Base-by-base conservation (phyloP, 1,140 invertebrate species). In the Drosophila santomea region DNA sequence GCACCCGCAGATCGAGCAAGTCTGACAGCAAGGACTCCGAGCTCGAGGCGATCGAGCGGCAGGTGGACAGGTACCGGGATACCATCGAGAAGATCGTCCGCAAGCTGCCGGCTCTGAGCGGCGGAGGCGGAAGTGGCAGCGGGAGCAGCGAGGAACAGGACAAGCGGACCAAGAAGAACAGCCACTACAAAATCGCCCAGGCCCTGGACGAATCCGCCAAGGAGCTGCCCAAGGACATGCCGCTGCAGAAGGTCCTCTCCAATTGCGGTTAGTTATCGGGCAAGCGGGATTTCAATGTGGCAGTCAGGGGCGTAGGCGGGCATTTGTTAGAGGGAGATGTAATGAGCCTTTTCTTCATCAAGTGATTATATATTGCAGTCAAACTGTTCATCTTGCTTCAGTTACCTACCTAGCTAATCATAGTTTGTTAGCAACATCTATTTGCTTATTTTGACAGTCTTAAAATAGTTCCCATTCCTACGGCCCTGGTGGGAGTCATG, bases 1-100 rank as follows among this genome's bases (percentile, higher is more conserved):
- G 23, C 38, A 32, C 59, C 72, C 12, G 28, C 91, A 98, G 97
- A 93, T 96, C 90, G 23, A 90, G 68, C 14, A 91, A 91, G 62
- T 63, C 96, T 91, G 97, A 97, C 75, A 97, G 97, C 93, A 96
- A 96, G 54, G 97, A 98, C 45, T 97, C 98, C 93, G 97, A 98
- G 93, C 93, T 98, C 47, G 95, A 96, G 92, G 95, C 94, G 62
- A 96, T 97, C 35, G 97, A 98, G 80, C 96, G 96, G 77, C 95
- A 96, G 93, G 97, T 98, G 4, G 97, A 99, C 63, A 95, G 96
- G 77, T 95, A 98, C 23, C 95, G 95, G 79, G 94, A 95, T 92
- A 96, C 96, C 25, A 92, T 96, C 51, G 94, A 95, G 61, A 94
- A 95, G 92, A 94, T 95, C 72, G 95, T 94, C 74, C 96, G 96